These are phyloP conservation scores for Gobiocypris rarus DNA, from an alignment of 2,113 vertebrate genomes.

Conservation along the genomic window DNA sequence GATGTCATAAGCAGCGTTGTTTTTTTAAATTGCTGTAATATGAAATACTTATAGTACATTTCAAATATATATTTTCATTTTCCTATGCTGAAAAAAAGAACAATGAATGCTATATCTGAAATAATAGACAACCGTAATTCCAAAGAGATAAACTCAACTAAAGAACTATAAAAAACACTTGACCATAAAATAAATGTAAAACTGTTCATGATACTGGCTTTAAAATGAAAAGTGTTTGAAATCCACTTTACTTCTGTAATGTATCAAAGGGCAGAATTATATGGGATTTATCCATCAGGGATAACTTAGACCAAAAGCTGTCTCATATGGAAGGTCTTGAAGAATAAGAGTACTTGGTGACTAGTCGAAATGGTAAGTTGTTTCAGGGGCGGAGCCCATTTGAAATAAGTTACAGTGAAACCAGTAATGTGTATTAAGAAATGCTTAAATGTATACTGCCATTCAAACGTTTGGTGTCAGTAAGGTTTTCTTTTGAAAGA, in stretches of 20 bases:
- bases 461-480: not conserved
- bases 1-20: not conserved
- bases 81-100: not conserved
- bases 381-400: not conserved
- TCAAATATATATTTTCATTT: not conserved
- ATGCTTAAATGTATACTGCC: not conserved
- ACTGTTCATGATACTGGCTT: not conserved
- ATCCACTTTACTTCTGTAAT: not conserved
- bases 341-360: not conserved
- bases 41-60: conserved; percentile 14
- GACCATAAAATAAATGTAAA: not conserved
- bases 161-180: not conserved
- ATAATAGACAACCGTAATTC: not conserved
- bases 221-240: not conserved
- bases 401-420: not conserved
- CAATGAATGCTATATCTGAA: not conserved
- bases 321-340: too few relatives aligned
- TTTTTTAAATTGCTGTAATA: conserved; percentile 15
- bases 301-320: not conserved
- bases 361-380: not conserved
- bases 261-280: not conserved
- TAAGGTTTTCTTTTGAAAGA: not conserved
- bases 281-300: not conserved
- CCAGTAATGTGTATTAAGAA: not conserved
- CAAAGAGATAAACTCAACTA: conserved; percentile 6